Base-by-base conservation (phyloP, 2,113 vertebrate genomes). In the Struthidea cinerea region DNA sequence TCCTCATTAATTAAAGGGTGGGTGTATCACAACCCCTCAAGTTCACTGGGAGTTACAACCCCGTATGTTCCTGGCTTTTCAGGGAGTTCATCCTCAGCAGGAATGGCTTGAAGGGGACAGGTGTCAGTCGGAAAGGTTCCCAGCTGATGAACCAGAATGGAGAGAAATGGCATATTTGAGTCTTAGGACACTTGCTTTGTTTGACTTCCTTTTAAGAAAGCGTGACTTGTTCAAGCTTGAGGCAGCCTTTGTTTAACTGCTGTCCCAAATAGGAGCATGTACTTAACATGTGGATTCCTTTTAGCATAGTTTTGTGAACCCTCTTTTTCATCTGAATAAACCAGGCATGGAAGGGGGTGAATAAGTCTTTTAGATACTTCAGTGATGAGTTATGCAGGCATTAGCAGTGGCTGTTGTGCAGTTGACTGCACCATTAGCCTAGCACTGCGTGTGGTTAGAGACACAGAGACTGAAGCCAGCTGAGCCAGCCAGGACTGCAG, bases 361-460 rank as follows among this genome's bases (percentile, higher is more conserved):
- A 35, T 37, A 39, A 71, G 18, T 55, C 68, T 81, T 69, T 46
- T 11, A 35, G 24, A 6, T 88, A 56, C 11, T 84, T 21, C 2
- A 32, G 14, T 56, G 76, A 17, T 70, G 49, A 78, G n/a, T 68
- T 87, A 21, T 18, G 18, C 16, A 87, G 49, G 30, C 13, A 6
- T 33, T 49, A 61, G 12, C 47, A 28, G 44, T 37, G 13, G 33
- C 14, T 23, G 12, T 47, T 82, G 47, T 56, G 41, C 4, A 16
- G 30, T 26, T 84, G 70, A 55, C 49, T 64, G 67, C 39, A 63
- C 39, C 13, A 6, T 63, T 61, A 78, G 77, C 33, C n/a, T 35
- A 33, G 52, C 11, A 15, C 39, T 67, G 26, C 0, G 0, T 44
- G 35, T 46, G 11, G 8, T 59, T 67, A 80, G 64, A 49, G 20